phyloP scores from a whole-genome alignment of 1,140 invertebrate species.

The Ylistrum balloti region DNA sequence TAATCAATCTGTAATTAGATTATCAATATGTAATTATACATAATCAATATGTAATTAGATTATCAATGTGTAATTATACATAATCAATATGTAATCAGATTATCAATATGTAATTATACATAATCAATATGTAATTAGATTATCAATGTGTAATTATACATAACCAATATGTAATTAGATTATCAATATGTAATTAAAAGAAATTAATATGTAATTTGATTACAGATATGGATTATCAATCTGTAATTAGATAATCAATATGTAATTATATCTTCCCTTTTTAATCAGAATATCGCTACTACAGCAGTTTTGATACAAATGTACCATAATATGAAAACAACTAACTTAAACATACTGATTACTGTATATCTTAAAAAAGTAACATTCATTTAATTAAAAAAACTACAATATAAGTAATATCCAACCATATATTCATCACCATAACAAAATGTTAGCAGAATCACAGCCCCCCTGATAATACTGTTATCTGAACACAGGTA shows the following conservation, averaged over 20 bases:
- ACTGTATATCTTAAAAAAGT: too few species aligned
- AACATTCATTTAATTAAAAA: too few species aligned
- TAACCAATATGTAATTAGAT: background rate
- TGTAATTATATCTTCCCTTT: background rate
- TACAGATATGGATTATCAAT: background rate
- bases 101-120: background rate
- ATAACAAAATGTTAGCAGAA: too few species aligned
- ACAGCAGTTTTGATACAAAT: too few species aligned
- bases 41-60: background rate
- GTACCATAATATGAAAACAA: too few species aligned
- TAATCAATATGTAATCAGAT: background rate
- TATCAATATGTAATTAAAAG: background rate
- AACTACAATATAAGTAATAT: too few species aligned
- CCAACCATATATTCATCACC: too few species aligned
- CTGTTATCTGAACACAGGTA: background rate
- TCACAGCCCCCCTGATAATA: background rate
- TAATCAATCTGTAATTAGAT: too few species aligned
- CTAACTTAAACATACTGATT: too few species aligned
- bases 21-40: too few species aligned
- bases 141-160: background rate
- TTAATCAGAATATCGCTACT: background rate
- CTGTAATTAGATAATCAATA: background rate
- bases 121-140: background rate
- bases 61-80: background rate
- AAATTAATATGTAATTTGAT: background rate